Evolutionary conservation across 2,888 invertebrate species (phyloP), one percentile per base, ranked within the genome.

Genomic region (Mesorhabditis spiculigera): DNA sequence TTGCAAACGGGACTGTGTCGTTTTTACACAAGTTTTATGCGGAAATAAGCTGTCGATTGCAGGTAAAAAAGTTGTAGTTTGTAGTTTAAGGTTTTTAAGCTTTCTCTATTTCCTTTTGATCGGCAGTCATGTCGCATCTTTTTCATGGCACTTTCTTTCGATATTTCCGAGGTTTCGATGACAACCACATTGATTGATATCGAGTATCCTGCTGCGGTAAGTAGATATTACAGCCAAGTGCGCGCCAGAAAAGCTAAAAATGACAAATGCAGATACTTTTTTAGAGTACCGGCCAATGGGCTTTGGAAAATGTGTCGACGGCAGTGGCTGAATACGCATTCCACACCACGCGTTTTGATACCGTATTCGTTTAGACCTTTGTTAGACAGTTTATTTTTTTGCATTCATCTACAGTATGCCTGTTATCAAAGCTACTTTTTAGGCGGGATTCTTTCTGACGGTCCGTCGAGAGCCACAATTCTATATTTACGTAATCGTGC

Each of bases 21-120:
- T 50, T 50, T 50, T 50, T 50, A n/a, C 58, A 50, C n/a, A 50
- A 50, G n/a, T 50, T 50, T 50, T 50, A 50, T 50, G 58, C 58
- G 58, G 58, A 50, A 50, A 50, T 50, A 10, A 50, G 8, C n/a
- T 50, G 58, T n/a, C 8, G n/a, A 50, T n/a, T 50, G n/a, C 10
- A 50, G 58, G 58, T 50, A 50, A 50, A 50, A 50, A 50, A 50
- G 58, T 13, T n/a, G 58, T 50, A 13, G 58, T 50, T 50, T 50
- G 58, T n/a, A 50, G 28, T 28, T 28, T 28, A 28, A 28, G 1
- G 58, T 13, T n/a, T 1, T 50, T n/a, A 10, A 50, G 58, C 58
- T 50, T n/a, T 10, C 10, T 50, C 58, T 13, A 13, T 50, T 50
- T n/a, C 58, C 58, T 2, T 50, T 50, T n/a, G 58, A 50, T n/a